A percentile compares a stretch with the other conserved stretches of the same genome.
Evolutionary conservation across 1,140 invertebrate species (phyloP).

Genomic region (Leucophenga varia): DNA sequence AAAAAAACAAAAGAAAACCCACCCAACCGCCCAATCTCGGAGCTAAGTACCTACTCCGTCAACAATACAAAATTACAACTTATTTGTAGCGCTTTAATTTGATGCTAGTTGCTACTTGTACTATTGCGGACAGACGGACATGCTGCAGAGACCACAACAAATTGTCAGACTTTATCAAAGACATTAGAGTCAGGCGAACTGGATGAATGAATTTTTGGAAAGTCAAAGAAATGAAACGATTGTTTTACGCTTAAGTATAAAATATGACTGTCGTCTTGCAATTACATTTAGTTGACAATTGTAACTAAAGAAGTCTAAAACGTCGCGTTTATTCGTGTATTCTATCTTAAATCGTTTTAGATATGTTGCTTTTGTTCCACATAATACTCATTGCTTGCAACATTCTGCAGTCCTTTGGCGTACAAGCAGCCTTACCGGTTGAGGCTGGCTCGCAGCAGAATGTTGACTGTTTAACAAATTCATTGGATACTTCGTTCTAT

Average conservation of each 20-base stretch:
- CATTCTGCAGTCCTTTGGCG: too few relatives aligned
- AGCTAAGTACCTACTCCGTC: too few relatives aligned
- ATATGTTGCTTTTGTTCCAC: slow-evolving; percentile 19
- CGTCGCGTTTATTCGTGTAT: slow-evolving; percentile 29
- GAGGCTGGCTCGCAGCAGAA: not conserved
- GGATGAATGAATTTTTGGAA: slow-evolving; percentile 29
- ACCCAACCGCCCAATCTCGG: too few relatives aligned
- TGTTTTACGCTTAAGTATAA: slow-evolving; percentile 24
- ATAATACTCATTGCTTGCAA: too few relatives aligned
- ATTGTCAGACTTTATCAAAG: too few relatives aligned
- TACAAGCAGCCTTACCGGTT: too few relatives aligned
- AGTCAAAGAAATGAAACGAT: slow-evolving; percentile 22
- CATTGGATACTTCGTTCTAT: slow-evolving; percentile 36
- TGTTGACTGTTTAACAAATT: slow-evolving; percentile 19
- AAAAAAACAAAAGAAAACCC: too few relatives aligned
- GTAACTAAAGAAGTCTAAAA: too few relatives aligned
- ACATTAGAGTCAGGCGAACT: too few relatives aligned
- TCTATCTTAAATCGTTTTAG: not conserved
- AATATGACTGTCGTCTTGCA: slow-evolving; percentile 41
- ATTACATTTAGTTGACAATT: slow-evolving; percentile 46
- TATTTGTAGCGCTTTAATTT: slow-evolving; percentile 31
- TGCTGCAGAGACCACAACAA: slow-evolving; percentile 35
- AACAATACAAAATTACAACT: slow-evolving; percentile 23
- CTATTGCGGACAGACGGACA: slow-evolving; percentile 1
- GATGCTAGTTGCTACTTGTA: slow-evolving; percentile 14